Evolutionary conservation across 2,888 invertebrate genomes (phyloP).

Genomic region (Leucophenga montana): DNA sequence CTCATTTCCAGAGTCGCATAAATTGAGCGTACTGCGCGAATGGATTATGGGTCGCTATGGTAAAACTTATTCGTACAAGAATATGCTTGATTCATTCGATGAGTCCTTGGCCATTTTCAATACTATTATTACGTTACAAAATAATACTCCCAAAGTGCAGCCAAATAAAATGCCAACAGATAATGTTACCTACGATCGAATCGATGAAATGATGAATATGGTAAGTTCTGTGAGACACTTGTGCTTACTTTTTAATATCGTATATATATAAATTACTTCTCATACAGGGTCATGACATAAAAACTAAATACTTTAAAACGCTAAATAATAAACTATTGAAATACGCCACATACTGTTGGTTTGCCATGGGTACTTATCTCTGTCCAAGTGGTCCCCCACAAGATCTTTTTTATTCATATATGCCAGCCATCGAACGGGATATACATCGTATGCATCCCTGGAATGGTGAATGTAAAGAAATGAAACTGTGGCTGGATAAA

Average conservation of each 20-base stretch:
- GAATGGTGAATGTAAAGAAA: conserved; percentile 14
- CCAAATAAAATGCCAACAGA: neutral
- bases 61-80: conserved; percentile 36
- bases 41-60: conserved; percentile 53
- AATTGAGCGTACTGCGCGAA: conserved; percentile 45
- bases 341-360: neutral
- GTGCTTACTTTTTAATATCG: neutral
- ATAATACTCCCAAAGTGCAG: neutral
- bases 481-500: neutral
- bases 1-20: conserved; percentile 51
- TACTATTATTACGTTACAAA: neutral
- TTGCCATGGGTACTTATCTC: neutral
- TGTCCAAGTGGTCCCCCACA: neutral
- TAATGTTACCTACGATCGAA: neutral
- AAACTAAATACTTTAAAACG: neutral
- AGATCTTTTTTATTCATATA: conserved; percentile 10
- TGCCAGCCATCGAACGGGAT: conserved; percentile 7
- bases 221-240: neutral
- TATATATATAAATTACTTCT: neutral
- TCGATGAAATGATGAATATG: neutral
- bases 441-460: conserved; percentile 9
- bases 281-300: neutral
- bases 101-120: neutral
- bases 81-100: conserved; percentile 26
- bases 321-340: neutral